A percentile compares a stretch with the other conserved stretches of the same genome.
phyloP scores from a whole-genome alignment of 2,797 vertebrate genomes.

The Poliocrania exsul region DNA sequence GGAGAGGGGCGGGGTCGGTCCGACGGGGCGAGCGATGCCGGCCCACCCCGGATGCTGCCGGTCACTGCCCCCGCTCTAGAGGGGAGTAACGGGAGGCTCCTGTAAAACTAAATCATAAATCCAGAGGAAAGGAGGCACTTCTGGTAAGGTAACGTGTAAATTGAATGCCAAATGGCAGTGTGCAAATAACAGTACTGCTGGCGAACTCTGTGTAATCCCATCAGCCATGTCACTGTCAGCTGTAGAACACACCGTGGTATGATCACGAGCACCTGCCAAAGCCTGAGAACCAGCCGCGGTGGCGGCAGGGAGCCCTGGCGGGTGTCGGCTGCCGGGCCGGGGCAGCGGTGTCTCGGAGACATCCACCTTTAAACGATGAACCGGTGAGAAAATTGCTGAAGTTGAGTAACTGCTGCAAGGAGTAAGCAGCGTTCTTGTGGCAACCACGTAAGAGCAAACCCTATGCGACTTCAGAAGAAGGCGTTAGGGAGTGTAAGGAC shows the following conservation, averaged over 20 bases:
- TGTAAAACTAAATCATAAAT: fast-evolving
- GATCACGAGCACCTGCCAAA: too few relatives aligned
- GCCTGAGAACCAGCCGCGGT: fast-evolving
- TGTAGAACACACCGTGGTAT: fast-evolving
- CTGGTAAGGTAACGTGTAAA: fast-evolving
- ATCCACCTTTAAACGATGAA: fast-evolving
- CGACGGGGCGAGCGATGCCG: too few relatives aligned
- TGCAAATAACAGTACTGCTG: not conserved
- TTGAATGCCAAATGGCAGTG: fast-evolving
- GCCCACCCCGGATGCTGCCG: not conserved
- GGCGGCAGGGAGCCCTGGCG: not conserved
- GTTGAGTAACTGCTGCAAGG: not conserved
- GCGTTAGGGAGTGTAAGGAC: fast-evolving
- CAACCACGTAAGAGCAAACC: fast-evolving
- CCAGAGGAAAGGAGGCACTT: not conserved
- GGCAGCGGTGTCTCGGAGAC: fast-evolving
- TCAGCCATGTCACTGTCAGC: not conserved
- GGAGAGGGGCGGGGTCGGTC: not conserved
- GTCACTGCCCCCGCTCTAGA: fast-evolving
- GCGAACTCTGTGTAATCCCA: fast-evolving
- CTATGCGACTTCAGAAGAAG: fast-evolving
- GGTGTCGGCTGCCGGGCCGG: fast-evolving
- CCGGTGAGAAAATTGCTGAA: too few relatives aligned
- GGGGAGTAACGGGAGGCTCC: fast-evolving
- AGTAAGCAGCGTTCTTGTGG: fast-evolving